Conservation (phyloP, 2,888 invertebrate genomes). For the Aphodius granarius region DNA sequence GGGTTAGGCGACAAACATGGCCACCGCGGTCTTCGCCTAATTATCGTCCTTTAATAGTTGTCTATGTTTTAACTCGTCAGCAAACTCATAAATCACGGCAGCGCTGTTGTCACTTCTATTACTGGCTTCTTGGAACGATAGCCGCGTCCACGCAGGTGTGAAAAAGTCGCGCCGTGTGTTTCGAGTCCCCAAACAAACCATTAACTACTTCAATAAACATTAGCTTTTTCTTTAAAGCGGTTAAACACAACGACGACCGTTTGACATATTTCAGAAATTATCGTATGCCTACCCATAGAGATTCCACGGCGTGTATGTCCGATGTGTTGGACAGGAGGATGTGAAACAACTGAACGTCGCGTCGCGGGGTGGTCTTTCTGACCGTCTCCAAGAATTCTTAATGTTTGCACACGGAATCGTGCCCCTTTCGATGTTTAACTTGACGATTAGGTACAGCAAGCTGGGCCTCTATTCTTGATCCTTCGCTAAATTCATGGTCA, state of each 20-base stretch:
- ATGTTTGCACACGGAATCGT: background rate
- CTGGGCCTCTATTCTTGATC: too few relatives aligned
- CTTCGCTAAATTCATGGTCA: too few relatives aligned
- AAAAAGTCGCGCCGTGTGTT: slow-evolving; percentile 40
- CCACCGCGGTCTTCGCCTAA: slow-evolving; percentile 23
- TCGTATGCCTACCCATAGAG: slow-evolving; percentile 1
- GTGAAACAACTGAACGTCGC: background rate
- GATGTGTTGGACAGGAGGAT: background rate
- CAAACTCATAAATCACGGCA: slow-evolving; percentile 42
- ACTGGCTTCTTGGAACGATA: slow-evolving; percentile 44
- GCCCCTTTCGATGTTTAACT: background rate
- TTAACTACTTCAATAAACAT: slow-evolving; percentile 45
- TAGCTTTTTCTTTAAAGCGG: slow-evolving; percentile 28
- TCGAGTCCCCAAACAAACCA: slow-evolving; percentile 43
- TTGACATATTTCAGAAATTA: slow-evolving; percentile 32
- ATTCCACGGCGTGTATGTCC: background rate
- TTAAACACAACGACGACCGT: slow-evolving; percentile 30
- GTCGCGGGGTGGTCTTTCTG: background rate
- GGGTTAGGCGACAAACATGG: background rate
- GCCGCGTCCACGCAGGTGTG: slow-evolving; percentile 39
- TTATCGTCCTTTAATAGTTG: slow-evolving; percentile 39
- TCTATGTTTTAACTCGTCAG: slow-evolving; percentile 36
- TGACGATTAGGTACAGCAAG: background rate
- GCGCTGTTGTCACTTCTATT: slow-evolving; percentile 35
- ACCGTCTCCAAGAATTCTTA: background rate